Percentiles rank a stretch among this genome's conserved stretches.
phyloP scores from a whole-genome alignment of 2,113 vertebrate species.

The Narcine bancroftii region DNA sequence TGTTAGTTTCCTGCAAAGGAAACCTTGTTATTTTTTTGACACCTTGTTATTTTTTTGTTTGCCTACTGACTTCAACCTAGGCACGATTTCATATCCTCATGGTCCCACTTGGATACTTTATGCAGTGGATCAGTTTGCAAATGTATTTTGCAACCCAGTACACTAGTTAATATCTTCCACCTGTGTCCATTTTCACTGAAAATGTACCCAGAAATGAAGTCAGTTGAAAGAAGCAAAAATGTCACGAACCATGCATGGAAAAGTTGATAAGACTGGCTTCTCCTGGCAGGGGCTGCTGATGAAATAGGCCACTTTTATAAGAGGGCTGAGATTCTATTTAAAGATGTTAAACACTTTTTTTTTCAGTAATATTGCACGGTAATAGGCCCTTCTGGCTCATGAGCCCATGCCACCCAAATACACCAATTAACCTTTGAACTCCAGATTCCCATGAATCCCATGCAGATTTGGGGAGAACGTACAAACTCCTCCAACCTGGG shows the following conservation, averaged over 20 bases:
- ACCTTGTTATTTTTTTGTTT: no score
- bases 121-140: constrained; percentile 21
- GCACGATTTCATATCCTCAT: neutral
- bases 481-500: no score
- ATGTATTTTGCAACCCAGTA: constrained; percentile 25
- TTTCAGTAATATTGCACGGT: no score
- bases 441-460: no score
- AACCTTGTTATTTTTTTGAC: neutral
- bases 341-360: neutral
- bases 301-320: neutral
- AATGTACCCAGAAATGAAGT: neutral
- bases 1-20: neutral
- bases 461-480: no score
- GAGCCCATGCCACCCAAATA: no score
- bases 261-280: neutral
- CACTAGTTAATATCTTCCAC: constrained; percentile 20
- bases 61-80: neutral
- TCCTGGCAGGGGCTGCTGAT: neutral
- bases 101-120: neutral
- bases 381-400: no score
- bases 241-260: neutral
- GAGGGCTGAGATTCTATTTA: neutral
- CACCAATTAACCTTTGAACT: no score
- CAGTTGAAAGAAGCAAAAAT: neutral
- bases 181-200: neutral